Base-by-base conservation (phyloP, 2,888 invertebrate species). In the Diarsia mendica region DNA sequence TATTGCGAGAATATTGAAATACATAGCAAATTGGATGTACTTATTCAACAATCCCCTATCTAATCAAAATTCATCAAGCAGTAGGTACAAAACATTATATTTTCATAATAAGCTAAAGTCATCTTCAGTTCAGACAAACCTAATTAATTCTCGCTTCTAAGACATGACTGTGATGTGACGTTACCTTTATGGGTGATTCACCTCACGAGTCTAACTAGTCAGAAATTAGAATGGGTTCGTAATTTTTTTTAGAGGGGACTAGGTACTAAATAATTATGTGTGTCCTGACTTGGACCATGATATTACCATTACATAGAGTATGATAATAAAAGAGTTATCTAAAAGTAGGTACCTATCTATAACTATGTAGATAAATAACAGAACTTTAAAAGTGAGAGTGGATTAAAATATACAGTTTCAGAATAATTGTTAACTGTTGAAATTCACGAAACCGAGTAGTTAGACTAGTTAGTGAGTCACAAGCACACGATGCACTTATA, bases 151-250 rank as follows among this genome's bases (percentile, higher is more conserved):
- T 28, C 11, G 51, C 23, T 65, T 58, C 23, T 49, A 18, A 72
- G 68, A 72, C 64, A 64, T 66, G 60, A 64, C 58, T 28, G 67
- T 78, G 70, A 83, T 75, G 80, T 66, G 64, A 28, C 11, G 46
- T 44, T 65, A 39, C 20, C 23, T 61, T 39, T 49, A 65, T 66
- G 84, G 84, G 82, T 85, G 84, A 82, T 76, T 85, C 85, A 84
- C 76, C 84, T 80, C 49, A 23, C n/a, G 53, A 63, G 72, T 67
- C 49, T 67, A n/a, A n/a, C n/a, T n/a, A 28, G 39, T 39, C 23
- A 75, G 23, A 72, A 72, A 77, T 72, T 64, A 55, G 33, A 55
- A 60, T 67, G 9, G 11, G 23, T 20, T 13, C 20, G 55, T 60
- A 18, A 58, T 18, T 39, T 51, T 51, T 51, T 6, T 28, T 1